Conservation (phyloP, 2,113 vertebrate genomes). For the Thomomys bottae region DNA sequence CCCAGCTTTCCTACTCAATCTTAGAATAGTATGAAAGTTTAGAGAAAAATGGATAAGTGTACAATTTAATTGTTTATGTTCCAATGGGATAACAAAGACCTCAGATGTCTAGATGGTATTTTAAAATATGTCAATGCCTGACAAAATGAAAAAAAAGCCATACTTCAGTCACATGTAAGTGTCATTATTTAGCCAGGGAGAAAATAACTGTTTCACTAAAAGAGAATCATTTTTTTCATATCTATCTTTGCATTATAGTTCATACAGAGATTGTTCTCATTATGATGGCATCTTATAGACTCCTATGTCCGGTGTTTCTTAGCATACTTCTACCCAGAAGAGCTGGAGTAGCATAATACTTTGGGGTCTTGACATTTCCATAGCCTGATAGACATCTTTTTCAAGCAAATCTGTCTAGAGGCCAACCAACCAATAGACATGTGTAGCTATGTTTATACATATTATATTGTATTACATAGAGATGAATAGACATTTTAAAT, state of each 20-base stretch:
- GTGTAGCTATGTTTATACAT: too few relatives aligned
- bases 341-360: not conserved
- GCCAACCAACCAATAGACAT: not conserved
- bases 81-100: not conserved
- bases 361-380: not conserved
- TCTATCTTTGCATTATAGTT: not conserved
- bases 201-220: slow-evolving; percentile 27
- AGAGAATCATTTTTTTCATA: slow-evolving; percentile 13
- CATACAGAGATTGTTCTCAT: not conserved
- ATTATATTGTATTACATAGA: too few relatives aligned
- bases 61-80: not conserved
- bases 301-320: not conserved
- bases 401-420: not conserved
- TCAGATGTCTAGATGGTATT: not conserved
- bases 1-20: slow-evolving; percentile 5
- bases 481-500: not conserved
- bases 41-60: slow-evolving; percentile 40
- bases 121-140: not conserved
- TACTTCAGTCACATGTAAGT: slow-evolving; percentile 53
- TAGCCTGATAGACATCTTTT: not conserved
- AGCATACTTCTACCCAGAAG: not conserved
- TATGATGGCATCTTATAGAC: not conserved
- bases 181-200: slow-evolving; percentile 27
- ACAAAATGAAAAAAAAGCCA: slow-evolving; percentile 1
- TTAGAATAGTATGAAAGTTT: slow-evolving; percentile 28